These are phyloP conservation scores for Caenorhabditis sinica DNA, from an alignment of 2,888 invertebrate species.

Conservation along the genomic window DNA sequence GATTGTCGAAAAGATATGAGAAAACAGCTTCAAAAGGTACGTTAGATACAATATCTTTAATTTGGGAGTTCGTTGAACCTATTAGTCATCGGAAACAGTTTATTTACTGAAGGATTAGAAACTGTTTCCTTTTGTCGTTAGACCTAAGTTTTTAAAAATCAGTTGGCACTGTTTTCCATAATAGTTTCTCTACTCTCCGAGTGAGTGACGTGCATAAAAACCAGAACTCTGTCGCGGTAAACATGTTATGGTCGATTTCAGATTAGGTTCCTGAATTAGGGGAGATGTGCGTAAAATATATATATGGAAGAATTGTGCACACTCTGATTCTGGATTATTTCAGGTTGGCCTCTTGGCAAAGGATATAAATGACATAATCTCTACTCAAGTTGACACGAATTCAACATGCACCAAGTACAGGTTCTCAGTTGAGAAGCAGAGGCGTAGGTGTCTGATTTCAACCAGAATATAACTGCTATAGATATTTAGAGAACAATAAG, in stretches of 20 bases:
- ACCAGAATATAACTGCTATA: neutral
- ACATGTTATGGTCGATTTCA: neutral
- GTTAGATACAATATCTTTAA: no score
- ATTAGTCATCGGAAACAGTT: constrained; percentile 12
- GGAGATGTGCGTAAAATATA: no score
- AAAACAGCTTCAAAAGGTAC: constrained; percentile 53
- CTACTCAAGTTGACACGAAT: constrained; percentile 34
- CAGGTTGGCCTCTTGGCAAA: constrained; percentile 55
- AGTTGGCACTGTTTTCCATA: neutral
- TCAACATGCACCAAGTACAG: constrained; percentile 67
- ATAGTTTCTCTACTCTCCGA: no score
- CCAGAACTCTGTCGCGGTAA: neutral
- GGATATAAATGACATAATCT: constrained; percentile 37
- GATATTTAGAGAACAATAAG: neutral
- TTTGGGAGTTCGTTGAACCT: neutral
- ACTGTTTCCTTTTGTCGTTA: constrained; percentile 3
- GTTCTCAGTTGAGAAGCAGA: constrained; percentile 47
- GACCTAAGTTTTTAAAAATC: neutral
- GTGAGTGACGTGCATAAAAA: neutral
- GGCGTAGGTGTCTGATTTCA: constrained; percentile 5
- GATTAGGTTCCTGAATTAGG: neutral
- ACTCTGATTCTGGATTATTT: constrained; percentile 2
- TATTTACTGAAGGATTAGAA: constrained; percentile 13
- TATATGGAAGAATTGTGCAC: no score
- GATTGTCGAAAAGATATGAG: constrained; percentile 63